A percentile compares a stretch with the other conserved stretches of the same genome.
phyloP scores from a whole-genome alignment of 2,113 vertebrate genomes.

The Dipodomys spectabilis region DNA sequence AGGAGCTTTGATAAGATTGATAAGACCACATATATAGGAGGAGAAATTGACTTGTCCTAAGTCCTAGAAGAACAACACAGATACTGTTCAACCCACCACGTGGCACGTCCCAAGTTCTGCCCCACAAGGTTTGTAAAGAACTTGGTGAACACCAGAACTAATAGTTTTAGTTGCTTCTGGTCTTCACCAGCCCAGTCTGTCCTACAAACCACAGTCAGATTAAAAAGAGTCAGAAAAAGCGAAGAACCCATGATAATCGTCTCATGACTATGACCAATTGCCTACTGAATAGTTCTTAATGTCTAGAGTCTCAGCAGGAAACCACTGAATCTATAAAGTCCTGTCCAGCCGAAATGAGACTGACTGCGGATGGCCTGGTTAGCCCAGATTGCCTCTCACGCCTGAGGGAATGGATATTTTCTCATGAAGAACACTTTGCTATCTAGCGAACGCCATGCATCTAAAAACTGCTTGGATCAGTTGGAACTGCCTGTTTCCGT shows the following conservation, averaged over 20 bases:
- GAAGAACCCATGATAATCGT: conserved; percentile 49
- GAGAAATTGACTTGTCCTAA: not conserved
- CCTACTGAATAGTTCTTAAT: conserved; percentile 33
- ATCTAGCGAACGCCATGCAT: conserved; percentile 54
- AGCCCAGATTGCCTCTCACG: conserved; percentile 60
- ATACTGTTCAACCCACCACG: not conserved
- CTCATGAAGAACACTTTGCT: conserved; percentile 67
- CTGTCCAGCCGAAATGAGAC: conserved; percentile 59
- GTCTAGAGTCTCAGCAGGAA: conserved; percentile 54
- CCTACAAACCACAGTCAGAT: not conserved
- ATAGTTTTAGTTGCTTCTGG: not conserved
- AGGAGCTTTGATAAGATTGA: conserved; percentile 54
- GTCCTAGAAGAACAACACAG: not conserved
- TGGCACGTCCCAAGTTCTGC: not conserved
- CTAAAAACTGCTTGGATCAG: conserved; percentile 40
- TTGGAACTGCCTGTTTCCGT: conserved; percentile 71
- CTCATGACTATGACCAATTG: conserved; percentile 70
- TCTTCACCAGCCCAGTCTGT: not conserved
- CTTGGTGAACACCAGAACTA: not conserved
- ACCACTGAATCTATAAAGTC: conserved; percentile 61
- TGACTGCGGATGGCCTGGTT: conserved; percentile 64
- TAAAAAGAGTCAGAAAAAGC: not conserved
- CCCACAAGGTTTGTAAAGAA: not conserved
- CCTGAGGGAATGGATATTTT: conserved; percentile 66
- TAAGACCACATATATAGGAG: conserved; percentile 5